Conservation (phyloP, 1,140 invertebrate genomes). For the Meloidogyne hapla region DNA sequence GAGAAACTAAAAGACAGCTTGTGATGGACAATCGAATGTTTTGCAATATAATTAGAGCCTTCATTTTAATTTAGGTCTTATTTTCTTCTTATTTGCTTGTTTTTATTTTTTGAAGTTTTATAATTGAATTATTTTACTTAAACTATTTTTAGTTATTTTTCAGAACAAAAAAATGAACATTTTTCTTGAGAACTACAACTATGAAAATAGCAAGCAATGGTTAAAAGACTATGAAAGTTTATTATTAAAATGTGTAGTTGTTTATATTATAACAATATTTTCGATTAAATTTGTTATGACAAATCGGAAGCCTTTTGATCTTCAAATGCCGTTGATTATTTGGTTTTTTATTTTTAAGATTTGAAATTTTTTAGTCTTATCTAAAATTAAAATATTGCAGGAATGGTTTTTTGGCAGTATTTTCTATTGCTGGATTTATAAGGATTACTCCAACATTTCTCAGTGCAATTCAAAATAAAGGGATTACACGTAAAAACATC, state of each 20-base stretch:
- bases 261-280: slow-evolving; percentile 77
- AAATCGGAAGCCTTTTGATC: slow-evolving; percentile 44
- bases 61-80: too few species aligned
- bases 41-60: background rate
- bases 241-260: slow-evolving; percentile 66
- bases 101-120: too few species aligned
- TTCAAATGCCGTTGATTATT: slow-evolving; percentile 29
- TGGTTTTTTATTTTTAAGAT: slow-evolving; percentile 2
- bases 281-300: slow-evolving; percentile 47
- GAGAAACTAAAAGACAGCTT: background rate
- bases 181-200: slow-evolving; percentile 47
- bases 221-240: slow-evolving; percentile 44
- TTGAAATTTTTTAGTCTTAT: too few species aligned
- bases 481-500: slow-evolving; percentile 38
- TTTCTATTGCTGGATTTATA: slow-evolving; percentile 48
- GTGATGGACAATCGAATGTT: background rate
- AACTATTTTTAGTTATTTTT: too few species aligned
- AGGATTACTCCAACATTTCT: slow-evolving; percentile 49
- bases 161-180: slow-evolving; percentile 19
- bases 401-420: slow-evolving; percentile 45
- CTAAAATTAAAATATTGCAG: background rate
- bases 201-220: slow-evolving; percentile 43
- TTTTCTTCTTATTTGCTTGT: too few species aligned
- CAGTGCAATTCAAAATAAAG: slow-evolving; percentile 33
- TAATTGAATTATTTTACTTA: too few species aligned